A percentile compares a stretch with the other conserved stretches of the same genome.
phyloP scores from a whole-genome alignment of 2,113 vertebrate genomes.

The Lycaon pictus region DNA sequence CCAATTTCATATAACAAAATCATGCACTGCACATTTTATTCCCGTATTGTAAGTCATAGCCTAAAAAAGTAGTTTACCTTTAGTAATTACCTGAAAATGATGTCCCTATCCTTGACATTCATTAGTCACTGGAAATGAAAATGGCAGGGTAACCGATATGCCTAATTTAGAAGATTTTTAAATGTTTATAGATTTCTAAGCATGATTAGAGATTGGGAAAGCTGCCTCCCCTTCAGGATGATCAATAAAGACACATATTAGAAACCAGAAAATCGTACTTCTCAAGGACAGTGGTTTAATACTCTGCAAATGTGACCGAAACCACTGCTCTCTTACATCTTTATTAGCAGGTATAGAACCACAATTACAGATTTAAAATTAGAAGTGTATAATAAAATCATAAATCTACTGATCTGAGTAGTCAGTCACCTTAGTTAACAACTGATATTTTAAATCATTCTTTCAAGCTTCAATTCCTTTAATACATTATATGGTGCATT shows the following conservation, averaged over 20 bases:
- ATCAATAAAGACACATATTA: conserved; percentile 72
- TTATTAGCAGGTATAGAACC: not conserved
- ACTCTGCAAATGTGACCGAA: conserved; percentile 21
- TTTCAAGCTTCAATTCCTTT: not conserved
- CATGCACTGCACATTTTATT: not conserved
- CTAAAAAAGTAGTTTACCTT: conserved; percentile 79
- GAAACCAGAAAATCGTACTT: conserved; percentile 60
- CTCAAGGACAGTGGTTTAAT: conserved; percentile 55
- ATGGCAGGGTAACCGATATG: conserved; percentile 70
- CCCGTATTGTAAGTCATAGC: conserved; percentile 59
- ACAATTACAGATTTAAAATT: not conserved
- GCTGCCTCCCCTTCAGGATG: not conserved
- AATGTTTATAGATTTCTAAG: conserved; percentile 81
- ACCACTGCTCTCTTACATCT: conserved; percentile 56
- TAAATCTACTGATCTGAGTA: not conserved
- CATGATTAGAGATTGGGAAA: conserved; percentile 75
- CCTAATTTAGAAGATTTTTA: conserved; percentile 75
- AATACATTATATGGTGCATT: not conserved
- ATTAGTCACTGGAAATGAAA: conserved; percentile 82
- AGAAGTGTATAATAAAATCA: not conserved
- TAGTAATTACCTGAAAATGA: conserved; percentile 80
- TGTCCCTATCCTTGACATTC: conserved; percentile 62
- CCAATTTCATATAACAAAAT: conserved; percentile 72
- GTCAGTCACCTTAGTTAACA: conserved; percentile 33
- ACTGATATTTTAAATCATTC: conserved; percentile 33